Evolutionary conservation across 2,797 vertebrate genomes (phyloP).

Genomic region (Cetoscarus ocellatus): DNA sequence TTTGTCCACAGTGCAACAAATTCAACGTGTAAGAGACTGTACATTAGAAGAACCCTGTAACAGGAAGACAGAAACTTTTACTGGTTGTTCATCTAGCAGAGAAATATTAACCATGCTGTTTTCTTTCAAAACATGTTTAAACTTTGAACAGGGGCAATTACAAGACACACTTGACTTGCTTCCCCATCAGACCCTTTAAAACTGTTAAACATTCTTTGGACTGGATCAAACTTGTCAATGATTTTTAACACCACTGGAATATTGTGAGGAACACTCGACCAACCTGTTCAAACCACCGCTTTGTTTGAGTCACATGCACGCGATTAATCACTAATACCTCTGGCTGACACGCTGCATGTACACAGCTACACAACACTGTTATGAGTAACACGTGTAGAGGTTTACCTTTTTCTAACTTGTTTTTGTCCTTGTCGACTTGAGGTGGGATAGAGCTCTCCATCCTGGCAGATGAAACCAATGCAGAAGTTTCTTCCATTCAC

Average conservation of each 20-base stretch:
- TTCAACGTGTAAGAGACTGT: no score
- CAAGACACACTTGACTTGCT: conserved; percentile 76
- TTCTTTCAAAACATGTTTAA: conserved; percentile 80
- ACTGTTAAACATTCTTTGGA: conserved; percentile 83
- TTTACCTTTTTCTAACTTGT: conserved; percentile 46
- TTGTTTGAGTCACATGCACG: conserved; percentile 61
- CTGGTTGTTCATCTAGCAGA: conserved; percentile 50
- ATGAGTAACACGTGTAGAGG: conserved; percentile 61
- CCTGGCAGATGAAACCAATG: conserved; percentile 14
- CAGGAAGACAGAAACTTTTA: conserved; percentile 28
- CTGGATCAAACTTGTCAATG: conserved; percentile 77
- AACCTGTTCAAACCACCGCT: conserved; percentile 62
- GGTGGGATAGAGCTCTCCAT: conserved; percentile 4
- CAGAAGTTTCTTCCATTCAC: neutral
- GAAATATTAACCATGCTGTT: conserved; percentile 80
- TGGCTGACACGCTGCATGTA: conserved; percentile 59
- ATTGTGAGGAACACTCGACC: conserved; percentile 59
- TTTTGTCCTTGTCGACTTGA: conserved; percentile 29
- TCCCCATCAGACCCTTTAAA: conserved; percentile 72
- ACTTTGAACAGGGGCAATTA: conserved; percentile 85
- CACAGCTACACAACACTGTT: conserved; percentile 68
- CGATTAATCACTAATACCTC: conserved; percentile 77
- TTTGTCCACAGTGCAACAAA: no score
- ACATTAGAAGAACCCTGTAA: conserved; percentile 9
- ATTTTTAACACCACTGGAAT: conserved; percentile 74